Evolutionary conservation across 2,888 invertebrate genomes (phyloP), one percentile per base, ranked within the genome.

Genomic region (Oscheius onirici): DNA sequence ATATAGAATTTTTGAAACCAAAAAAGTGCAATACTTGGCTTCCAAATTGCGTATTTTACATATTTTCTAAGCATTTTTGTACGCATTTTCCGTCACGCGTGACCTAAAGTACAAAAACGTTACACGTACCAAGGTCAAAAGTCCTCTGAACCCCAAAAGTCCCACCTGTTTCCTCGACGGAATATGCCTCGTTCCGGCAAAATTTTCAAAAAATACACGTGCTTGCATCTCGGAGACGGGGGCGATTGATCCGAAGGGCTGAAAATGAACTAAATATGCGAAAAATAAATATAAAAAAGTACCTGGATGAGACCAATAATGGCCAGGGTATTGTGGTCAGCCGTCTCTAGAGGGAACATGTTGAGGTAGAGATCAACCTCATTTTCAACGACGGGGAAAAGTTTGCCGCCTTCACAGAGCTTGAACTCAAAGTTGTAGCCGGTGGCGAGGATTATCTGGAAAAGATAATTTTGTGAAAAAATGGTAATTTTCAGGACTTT

Each of bases 181-280:
- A n/a, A 79, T 41, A 1, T 75, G 71, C n/a, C 65, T 17, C 3
- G 71, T 71, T 15, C 78, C 78, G 2, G 71, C 71, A 26, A 86
- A 72, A 20, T 73, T 76, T 17, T 80, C 80, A 57, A 81, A 84
- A 26, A 88, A 89, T 77, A 89, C 87, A n/a, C 90, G 84, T 49
- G 88, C 88, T 79, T 90, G 90, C 82, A 90, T 81, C 79, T 90
- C 90, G 8, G 88, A 84, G 1, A 90, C 87, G 0, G 90, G 90
- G 83, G 88, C 88, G 20, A 90, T 83, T 3, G 89, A 88, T 11
- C 89, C 89, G 15, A 87, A 72, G 0, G 89, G 88, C 81, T 90
- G 89, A 17, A 88, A 86, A 77, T 89, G 34, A 3, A 10, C 13
- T 20, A 10, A 17, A n/a, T 22, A 43, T 44, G n/a, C 2, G 57